These are phyloP conservation scores for Hydrozoanthus gracilis DNA, from an alignment of 92 coral and sea anemone genomes.

Conservation along the genomic window DNA sequence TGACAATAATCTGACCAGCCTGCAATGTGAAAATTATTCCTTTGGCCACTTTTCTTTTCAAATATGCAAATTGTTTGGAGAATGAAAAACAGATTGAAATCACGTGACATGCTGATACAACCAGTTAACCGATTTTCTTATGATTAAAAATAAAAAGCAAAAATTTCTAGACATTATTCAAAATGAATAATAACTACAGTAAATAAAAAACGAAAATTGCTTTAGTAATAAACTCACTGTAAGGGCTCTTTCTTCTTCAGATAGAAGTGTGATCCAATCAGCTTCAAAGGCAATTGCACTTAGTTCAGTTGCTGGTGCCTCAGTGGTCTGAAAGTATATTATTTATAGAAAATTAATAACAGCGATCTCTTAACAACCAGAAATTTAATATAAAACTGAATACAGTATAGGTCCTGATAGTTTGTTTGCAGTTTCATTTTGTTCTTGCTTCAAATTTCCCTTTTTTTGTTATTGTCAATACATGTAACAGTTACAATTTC, in stretches of 20 bases:
- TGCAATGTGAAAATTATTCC: background rate
- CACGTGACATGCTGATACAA: background rate
- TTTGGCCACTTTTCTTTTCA: background rate
- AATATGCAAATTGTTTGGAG: background rate
- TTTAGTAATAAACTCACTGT: slow-evolving; percentile 22
- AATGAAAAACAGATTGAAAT: background rate
- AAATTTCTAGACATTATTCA: background rate
- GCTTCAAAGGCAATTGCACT: slow-evolving; percentile 51
- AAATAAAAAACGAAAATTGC: slow-evolving; percentile 1
- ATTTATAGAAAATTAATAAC: slow-evolving; percentile 11
- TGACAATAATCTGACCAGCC: slow-evolving; percentile 6
- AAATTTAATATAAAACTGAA: slow-evolving; percentile 25
- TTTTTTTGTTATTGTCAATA: slow-evolving; percentile 31
- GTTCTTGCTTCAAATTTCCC: slow-evolving; percentile 36
- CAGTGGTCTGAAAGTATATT: slow-evolving; percentile 43
- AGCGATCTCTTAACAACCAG: slow-evolving; percentile 3
- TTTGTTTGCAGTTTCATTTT: slow-evolving; percentile 34
- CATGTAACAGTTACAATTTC: slow-evolving; percentile 16
- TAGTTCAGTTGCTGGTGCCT: slow-evolving; percentile 53
- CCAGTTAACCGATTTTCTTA: slow-evolving; percentile 1
- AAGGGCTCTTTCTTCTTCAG: slow-evolving; percentile 48
- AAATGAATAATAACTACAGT: background rate
- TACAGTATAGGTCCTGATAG: background rate
- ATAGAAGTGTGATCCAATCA: slow-evolving; percentile 43
- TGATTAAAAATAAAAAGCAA: slow-evolving; percentile 2